A percentile compares a stretch with the other conserved stretches of the same genome.
phyloP scores from a whole-genome alignment of 2,113 vertebrate genomes.

The Pomatorhinus ruficollis region DNA sequence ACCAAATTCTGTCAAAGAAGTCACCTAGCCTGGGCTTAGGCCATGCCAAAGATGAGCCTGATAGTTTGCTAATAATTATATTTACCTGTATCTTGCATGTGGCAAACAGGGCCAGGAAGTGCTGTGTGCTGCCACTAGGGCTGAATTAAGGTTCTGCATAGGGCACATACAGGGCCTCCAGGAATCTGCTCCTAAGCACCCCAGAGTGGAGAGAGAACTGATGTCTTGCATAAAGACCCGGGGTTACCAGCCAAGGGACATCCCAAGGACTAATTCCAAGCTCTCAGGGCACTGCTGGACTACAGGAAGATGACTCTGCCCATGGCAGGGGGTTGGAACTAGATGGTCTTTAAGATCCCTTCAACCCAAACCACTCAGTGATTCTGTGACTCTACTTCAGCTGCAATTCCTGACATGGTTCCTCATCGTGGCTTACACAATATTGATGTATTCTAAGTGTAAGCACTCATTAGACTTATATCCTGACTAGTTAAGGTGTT shows the following conservation, averaged over 20 bases:
- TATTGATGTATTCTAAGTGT: accelerated
- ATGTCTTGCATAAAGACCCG: background rate
- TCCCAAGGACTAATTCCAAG: background rate
- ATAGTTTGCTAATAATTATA: background rate
- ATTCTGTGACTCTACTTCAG: background rate
- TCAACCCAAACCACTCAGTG: background rate
- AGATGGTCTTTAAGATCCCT: background rate
- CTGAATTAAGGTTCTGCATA: background rate
- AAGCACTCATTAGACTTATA: background rate
- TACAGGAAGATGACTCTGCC: background rate
- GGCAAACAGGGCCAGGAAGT: background rate
- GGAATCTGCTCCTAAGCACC: background rate
- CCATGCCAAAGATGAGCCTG: background rate
- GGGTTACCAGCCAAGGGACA: background rate
- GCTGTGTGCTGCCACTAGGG: background rate
- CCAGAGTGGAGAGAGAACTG: accelerated
- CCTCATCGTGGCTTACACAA: accelerated
- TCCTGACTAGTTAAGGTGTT: background rate
- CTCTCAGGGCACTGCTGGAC: background rate
- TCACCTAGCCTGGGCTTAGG: background rate
- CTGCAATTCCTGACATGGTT: accelerated
- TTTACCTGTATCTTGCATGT: background rate
- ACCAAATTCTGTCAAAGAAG: background rate
- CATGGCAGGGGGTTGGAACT: background rate
- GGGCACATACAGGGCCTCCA: too few species aligned